Conservation (phyloP, 2,888 invertebrate species). For the Microplitis manilae region DNA sequence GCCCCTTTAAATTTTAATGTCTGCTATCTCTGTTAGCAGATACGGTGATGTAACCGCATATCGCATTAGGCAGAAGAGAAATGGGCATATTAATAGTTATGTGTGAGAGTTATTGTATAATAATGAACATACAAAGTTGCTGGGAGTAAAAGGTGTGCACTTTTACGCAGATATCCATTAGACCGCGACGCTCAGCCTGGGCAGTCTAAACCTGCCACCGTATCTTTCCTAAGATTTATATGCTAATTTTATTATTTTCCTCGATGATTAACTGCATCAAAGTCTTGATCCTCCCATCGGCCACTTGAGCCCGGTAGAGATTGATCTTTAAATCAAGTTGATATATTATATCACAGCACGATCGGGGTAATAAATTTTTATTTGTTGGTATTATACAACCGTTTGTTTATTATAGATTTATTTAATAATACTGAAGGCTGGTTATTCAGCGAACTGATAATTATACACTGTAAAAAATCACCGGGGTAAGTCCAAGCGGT, state of each 20-base stretch:
- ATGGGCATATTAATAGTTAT: neutral
- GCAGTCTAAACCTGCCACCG: neutral
- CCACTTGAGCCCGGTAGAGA: no score
- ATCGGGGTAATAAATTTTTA: no score
- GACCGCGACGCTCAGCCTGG: neutral
- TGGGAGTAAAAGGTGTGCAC: conserved; percentile 6
- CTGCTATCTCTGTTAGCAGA: neutral
- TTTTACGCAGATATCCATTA: neutral
- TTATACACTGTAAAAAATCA: no score
- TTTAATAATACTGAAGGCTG: neutral
- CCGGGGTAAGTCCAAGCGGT: no score
- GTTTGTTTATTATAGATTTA: no score
- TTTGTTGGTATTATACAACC: no score
- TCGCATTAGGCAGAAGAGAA: conserved; percentile 1
- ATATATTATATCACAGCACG: no score
- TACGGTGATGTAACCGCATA: neutral
- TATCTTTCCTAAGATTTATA: conserved; percentile 5
- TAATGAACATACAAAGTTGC: neutral
- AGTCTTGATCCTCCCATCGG: no score
- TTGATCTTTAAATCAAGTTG: no score
- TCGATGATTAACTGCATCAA: neutral
- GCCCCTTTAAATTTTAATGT: neutral
- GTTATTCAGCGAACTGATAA: neutral
- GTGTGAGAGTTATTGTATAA: conserved; percentile 11
- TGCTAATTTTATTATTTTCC: conserved; percentile 12